phyloP scores from a whole-genome alignment of 2,113 vertebrate genomes.

The Hylia prasina region DNA sequence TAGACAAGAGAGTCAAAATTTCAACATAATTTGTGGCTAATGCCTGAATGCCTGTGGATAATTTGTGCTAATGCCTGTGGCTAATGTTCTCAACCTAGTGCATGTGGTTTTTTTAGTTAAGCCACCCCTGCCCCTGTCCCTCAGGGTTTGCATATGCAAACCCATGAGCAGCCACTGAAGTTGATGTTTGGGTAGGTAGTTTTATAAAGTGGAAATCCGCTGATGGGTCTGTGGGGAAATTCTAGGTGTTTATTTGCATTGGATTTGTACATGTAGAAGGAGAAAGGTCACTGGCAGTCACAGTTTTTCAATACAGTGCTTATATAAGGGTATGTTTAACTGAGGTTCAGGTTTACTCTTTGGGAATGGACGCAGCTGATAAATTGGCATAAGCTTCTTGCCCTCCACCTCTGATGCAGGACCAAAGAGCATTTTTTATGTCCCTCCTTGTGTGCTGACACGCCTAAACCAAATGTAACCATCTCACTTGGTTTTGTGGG shows the following conservation, averaged over 20 bases:
- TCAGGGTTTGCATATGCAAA: slow-evolving; percentile 54
- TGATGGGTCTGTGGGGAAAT: neutral
- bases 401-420: neutral
- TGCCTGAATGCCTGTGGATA: neutral
- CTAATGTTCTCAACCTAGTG: neutral
- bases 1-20: neutral
- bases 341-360: neutral
- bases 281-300: neutral
- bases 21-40: neutral
- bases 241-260: slow-evolving; percentile 13
- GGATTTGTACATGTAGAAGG: neutral
- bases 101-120: neutral
- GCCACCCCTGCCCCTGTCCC: neutral
- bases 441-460: neutral
- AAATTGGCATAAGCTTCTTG: neutral
- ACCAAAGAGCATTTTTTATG: neutral
- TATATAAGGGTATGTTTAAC: neutral
- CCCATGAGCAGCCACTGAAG: neutral
- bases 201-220: neutral
- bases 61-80: neutral
- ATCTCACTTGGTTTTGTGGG: neutral
- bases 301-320: neutral
- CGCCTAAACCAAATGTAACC: neutral
- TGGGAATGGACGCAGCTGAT: neutral
- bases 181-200: neutral